Evolutionary conservation across 2,888 invertebrate species (phyloP), one percentile per base, ranked within the genome.

Genomic region (Scaptomyza caliginosa): DNA sequence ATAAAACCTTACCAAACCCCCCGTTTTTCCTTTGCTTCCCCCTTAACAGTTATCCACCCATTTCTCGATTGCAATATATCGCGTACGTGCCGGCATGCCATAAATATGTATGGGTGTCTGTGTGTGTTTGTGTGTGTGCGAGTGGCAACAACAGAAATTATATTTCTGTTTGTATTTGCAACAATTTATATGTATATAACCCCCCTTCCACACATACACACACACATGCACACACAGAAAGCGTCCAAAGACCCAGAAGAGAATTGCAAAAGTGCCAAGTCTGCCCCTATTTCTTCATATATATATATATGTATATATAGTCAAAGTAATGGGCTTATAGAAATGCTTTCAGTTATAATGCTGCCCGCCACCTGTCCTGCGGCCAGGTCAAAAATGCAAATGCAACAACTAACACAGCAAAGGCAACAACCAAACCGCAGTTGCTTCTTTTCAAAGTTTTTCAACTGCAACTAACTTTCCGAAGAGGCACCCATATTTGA

Each of bases 101-200:
- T 83, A 83, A 83, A 83, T 82, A 86, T 73, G 81, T 73, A 71
- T 73, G 67, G 55, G 48, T 70, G 56, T 52, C 42, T 57, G 68
- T 28, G 28, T 72, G 80, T 66, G 74, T 73, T 66, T 56, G 52
- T 70, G 63, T 52, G 43, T 60, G 66, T 73, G 74, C 56, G 67
- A 67, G 69, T 56, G 52, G 43, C 59, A 66, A 67, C 77, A 77
- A 78, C 80, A 84, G 74, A 88, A 88, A 88, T 88, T 78, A 84
- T 88, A 88, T 86, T 88, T 88, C 78, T 85, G 76, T 78, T 85
- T 85, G 79, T 72, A 66, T 82, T 86, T 74, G 87, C 84, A 77
- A 82, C 85, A 78, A 84, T 81, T 81, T 86, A 77, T 84, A 67
- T 62, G 45, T 34, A 8, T 10, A 10, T 10, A 46, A 59, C 57